A percentile compares a stretch with the other conserved stretches of the same genome.
Evolutionary conservation across 2,888 invertebrate genomes (phyloP).

Genomic region (Eupithecia tripunctaria): DNA sequence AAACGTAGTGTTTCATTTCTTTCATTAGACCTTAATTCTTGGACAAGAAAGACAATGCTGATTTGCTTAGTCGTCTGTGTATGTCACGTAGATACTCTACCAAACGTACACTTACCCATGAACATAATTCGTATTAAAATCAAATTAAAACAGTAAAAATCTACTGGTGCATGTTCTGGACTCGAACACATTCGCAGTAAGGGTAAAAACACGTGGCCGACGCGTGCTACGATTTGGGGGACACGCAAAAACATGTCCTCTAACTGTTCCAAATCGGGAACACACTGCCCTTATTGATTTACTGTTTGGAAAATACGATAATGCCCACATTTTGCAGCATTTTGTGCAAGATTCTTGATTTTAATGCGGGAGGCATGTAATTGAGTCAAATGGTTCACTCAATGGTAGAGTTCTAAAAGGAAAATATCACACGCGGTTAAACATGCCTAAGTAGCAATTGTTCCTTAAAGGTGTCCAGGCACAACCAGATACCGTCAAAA

Average conservation of each 20-base stretch:
- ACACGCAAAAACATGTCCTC: constrained; percentile 65
- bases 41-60: neutral
- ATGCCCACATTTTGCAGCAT: constrained; percentile 7
- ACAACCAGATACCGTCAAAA: too few relatives aligned
- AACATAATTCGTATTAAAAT: neutral
- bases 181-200: neutral
- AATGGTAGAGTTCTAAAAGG: neutral
- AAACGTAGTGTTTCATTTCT: too few relatives aligned
- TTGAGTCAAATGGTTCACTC: neutral
- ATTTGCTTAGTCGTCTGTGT: neutral
- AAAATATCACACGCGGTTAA: neutral
- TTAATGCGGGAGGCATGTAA: neutral
- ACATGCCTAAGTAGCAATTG: neutral
- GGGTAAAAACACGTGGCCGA: constrained; percentile 66
- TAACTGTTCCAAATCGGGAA: constrained; percentile 48
- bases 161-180: neutral
- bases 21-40: too few relatives aligned
- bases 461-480: neutral
- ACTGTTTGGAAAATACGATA: constrained; percentile 12
- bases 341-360: neutral
- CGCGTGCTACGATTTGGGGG: constrained; percentile 70
- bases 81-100: neutral
- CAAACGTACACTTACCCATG: neutral
- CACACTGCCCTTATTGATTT: constrained; percentile 21
- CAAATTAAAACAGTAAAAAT: neutral